These are phyloP conservation scores for Ardeotis arabs DNA, from an alignment of 2,113 vertebrate species.

Conservation along the genomic window DNA sequence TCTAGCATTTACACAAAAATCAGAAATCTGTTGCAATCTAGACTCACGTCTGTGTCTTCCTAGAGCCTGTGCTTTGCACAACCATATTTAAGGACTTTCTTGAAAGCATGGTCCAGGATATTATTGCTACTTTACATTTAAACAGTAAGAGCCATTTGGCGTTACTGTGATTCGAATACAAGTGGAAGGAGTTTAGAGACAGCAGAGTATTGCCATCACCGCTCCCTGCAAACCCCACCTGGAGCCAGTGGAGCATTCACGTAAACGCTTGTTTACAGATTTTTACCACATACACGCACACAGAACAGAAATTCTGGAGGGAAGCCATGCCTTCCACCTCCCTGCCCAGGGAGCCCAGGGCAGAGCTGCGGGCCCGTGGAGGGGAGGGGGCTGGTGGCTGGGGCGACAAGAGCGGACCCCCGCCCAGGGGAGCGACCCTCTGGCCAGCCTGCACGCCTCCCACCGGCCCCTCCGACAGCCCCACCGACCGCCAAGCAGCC, in stretches of 20 bases:
- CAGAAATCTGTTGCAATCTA: not conserved
- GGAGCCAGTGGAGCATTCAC: not conserved
- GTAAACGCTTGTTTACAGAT: not conserved
- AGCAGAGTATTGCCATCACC: not conserved
- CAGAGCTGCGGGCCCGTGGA: not conserved
- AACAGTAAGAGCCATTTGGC: not conserved
- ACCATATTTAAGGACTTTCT: not conserved
- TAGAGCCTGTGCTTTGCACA: not conserved
- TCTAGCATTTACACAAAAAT: not conserved
- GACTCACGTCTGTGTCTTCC: accelerated
- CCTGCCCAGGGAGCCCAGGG: accelerated
- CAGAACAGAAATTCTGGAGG: not conserved
- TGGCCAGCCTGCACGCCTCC: accelerated
- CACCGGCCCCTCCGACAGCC: accelerated
- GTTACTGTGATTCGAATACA: not conserved
- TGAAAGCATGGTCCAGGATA: not conserved
- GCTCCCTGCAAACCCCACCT: not conserved
- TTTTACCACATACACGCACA: not conserved
- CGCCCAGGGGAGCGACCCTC: accelerated
- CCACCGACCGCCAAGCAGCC: too few species aligned
- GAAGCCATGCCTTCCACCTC: not conserved
- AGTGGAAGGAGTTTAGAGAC: not conserved
- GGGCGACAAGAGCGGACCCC: accelerated
- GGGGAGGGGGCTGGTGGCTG: accelerated
- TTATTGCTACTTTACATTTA: not conserved